Conservation (phyloP, 2,888 invertebrate species). For the Euzetes globulus region DNA sequence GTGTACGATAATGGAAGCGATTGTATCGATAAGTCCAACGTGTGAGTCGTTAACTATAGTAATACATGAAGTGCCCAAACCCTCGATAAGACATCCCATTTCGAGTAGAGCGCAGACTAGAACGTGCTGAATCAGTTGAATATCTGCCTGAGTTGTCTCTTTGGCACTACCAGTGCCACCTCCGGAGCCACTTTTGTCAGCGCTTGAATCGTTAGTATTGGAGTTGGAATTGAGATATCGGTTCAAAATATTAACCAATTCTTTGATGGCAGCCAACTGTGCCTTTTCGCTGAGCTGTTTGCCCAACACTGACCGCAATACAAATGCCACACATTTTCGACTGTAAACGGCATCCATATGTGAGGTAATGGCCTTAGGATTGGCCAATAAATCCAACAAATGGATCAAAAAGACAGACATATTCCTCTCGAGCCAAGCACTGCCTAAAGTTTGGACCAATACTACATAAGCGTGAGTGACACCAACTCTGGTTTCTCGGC, state of each 20-base stretch:
- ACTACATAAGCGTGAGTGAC: conserved; percentile 96
- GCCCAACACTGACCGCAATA: conserved; percentile 80
- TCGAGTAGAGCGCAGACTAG: conserved; percentile 89
- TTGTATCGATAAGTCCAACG: conserved; percentile 67
- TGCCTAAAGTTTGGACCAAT: conserved; percentile 86
- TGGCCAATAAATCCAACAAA: conserved; percentile 79
- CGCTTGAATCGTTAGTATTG: conserved; percentile 6
- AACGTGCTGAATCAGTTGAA: conserved; percentile 79
- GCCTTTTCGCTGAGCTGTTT: conserved; percentile 94
- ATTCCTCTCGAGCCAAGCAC: conserved; percentile 89
- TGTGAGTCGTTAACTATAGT: conserved; percentile 81
- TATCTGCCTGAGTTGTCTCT: conserved; percentile 45
- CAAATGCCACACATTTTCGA: conserved; percentile 92
- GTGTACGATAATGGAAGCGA: conserved; percentile 76
- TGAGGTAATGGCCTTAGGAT: conserved; percentile 88
- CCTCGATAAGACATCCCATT: conserved; percentile 77
- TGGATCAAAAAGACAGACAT: conserved; percentile 76
- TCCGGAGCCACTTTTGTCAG: background rate
- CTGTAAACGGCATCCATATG: conserved; percentile 98
- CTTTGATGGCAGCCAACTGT: conserved; percentile 83
- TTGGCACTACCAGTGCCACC: background rate
- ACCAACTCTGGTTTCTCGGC: conserved; percentile 91
- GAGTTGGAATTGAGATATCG: conserved; percentile 39
- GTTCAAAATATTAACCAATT: conserved; percentile 74
- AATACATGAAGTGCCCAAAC: conserved; percentile 88